phyloP scores from a whole-genome alignment of 2,797 vertebrate genomes.

The Odontamblyopus lacepedii region DNA sequence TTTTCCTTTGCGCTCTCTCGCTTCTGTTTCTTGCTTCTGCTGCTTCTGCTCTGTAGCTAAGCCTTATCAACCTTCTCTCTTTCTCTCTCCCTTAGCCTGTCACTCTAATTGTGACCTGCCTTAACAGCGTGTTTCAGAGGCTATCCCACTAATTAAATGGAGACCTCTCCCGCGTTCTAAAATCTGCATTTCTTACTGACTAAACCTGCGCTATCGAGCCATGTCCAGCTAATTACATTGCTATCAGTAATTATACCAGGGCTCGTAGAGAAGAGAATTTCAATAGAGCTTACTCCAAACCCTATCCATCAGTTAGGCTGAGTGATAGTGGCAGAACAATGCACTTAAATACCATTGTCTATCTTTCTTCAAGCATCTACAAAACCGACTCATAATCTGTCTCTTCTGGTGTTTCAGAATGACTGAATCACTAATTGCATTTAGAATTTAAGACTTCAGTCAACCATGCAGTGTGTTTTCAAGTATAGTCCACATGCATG shows the following conservation, averaged over 20 bases:
- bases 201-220: conserved; percentile 53
- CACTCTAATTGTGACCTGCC: conserved; percentile 38
- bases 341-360: conserved; percentile 24
- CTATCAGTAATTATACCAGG: conserved; percentile 73
- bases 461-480: not conserved
- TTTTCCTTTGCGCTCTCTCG: not conserved
- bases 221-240: conserved; percentile 73
- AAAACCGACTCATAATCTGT: conserved; percentile 11
- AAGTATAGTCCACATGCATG: not conserved
- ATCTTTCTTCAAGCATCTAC: conserved; percentile 19
- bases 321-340: conserved; percentile 26
- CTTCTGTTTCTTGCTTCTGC: not conserved
- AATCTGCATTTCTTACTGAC: conserved; percentile 46
- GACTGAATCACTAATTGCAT: not conserved
- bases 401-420: not conserved
- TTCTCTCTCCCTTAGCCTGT: conserved; percentile 15
- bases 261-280: conserved; percentile 49
- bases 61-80: conserved; percentile 35
- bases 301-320: conserved; percentile 25
- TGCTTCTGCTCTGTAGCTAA: conserved; percentile 29
- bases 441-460: not conserved
- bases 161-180: conserved; percentile 47
- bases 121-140: conserved; percentile 45
- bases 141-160: conserved; percentile 60
- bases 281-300: conserved; percentile 41